Conservation (phyloP, 1,140 invertebrate genomes). For the Carposina sasakii region DNA sequence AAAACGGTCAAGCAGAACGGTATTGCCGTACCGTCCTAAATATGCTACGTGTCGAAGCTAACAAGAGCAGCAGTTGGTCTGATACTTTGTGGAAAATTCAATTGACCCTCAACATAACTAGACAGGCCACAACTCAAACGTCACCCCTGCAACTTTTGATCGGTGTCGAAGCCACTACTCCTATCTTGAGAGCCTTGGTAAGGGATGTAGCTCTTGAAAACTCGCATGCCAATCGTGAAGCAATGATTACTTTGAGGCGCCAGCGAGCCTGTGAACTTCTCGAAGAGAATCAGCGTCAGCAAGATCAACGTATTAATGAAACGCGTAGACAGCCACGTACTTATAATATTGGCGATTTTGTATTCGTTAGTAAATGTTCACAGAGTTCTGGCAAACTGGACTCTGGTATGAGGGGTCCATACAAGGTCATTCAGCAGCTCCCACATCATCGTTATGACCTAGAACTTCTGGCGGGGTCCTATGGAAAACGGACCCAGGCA, state of each 20-base stretch:
- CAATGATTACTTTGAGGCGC: not conserved
- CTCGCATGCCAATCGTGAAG: conserved; percentile 1
- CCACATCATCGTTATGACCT: conserved; percentile 8
- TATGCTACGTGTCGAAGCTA: conserved; percentile 17
- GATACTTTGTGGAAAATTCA: conserved; percentile 7
- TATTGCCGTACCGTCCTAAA: conserved; percentile 26
- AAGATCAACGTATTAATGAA: not conserved
- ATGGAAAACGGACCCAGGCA: conserved; percentile 8
- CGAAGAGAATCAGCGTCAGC: not conserved
- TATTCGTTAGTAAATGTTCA: conserved; percentile 8
- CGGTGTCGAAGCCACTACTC: not conserved
- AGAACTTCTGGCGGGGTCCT: not conserved
- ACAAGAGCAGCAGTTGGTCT: not conserved
- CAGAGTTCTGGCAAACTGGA: conserved; percentile 5
- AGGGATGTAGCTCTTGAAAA: not conserved
- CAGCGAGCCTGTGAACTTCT: conserved; percentile 1
- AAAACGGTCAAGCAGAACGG: conserved; percentile 28
- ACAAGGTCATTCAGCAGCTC: not conserved
- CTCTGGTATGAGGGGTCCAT: conserved; percentile 5
- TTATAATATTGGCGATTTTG: not conserved
- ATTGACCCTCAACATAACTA: conserved; percentile 1
- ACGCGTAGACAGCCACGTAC: not conserved
- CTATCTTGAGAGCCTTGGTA: not conserved
- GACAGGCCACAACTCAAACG: not conserved
- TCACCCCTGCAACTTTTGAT: conserved; percentile 1